Percentiles rank a stretch among this genome's conserved stretches.
Conservation (phyloP, 2,888 invertebrate species). For the Catotricha subobsoleta region DNA sequence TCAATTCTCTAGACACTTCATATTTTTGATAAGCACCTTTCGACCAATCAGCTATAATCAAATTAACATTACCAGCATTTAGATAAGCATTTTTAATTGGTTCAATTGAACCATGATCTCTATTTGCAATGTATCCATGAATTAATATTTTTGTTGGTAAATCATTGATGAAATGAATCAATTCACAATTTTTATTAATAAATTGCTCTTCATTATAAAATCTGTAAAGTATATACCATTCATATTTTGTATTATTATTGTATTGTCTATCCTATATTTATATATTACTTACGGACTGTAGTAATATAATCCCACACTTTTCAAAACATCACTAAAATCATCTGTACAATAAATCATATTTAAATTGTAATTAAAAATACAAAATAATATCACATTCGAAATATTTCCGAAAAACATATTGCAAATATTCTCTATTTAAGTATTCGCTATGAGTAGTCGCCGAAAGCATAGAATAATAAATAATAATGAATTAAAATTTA, state of each 20-base stretch:
- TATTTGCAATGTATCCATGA: conserved; percentile 23
- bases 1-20: conserved; percentile 17
- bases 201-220: conserved; percentile 3
- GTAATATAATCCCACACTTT: conserved; percentile 1
- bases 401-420: too few relatives aligned
- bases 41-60: conserved; percentile 25
- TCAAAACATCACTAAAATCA: background rate
- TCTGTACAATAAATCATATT: too few relatives aligned
- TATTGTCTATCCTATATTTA: background rate
- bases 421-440: too few relatives aligned
- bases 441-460: too few relatives aligned
- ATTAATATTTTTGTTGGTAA: conserved; percentile 22
- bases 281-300: conserved; percentile 7
- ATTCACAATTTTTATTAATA: background rate
- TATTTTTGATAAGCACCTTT: conserved; percentile 21
- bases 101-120: conserved; percentile 15
- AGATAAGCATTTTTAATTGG: conserved; percentile 18
- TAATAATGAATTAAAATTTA: too few relatives aligned
- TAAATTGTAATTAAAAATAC: too few relatives aligned
- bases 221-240: background rate
- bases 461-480: too few relatives aligned
- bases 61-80: conserved; percentile 18
- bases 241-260: background rate
- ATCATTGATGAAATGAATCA: conserved; percentile 2
- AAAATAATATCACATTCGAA: too few relatives aligned